phyloP scores from a whole-genome alignment of 2,113 vertebrate genomes.

The Phasianus colchicus region DNA sequence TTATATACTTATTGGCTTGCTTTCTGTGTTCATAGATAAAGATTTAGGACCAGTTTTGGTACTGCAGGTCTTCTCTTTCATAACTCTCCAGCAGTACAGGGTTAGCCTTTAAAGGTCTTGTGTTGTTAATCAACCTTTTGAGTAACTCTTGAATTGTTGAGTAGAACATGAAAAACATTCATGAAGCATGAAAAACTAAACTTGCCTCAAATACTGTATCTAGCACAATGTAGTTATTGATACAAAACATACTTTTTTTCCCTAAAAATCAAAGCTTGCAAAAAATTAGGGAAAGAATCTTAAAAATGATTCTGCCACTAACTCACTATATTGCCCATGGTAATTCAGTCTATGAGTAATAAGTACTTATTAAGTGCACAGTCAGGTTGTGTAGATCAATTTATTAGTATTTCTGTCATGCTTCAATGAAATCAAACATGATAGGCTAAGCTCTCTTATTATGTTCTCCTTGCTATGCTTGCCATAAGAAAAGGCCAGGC shows the following conservation, averaged over 20 bases:
- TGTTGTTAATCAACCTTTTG: background rate
- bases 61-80: background rate
- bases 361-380: background rate
- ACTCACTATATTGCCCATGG: background rate
- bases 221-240: background rate
- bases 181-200: background rate
- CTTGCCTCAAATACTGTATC: background rate
- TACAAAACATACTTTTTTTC: background rate
- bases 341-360: background rate
- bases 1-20: background rate
- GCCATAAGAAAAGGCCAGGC: background rate
- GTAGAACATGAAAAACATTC: background rate
- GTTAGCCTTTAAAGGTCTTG: background rate
- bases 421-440: slow-evolving; percentile 17
- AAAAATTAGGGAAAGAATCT: background rate
- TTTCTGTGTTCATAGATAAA: background rate
- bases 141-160: background rate
- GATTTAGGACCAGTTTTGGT: background rate
- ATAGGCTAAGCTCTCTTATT: background rate
- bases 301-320: background rate
- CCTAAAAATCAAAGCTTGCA: background rate
- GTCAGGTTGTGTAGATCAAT: background rate
- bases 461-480: background rate
- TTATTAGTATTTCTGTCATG: background rate
- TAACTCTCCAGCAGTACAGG: background rate